These are phyloP conservation scores for Xenentodon cancila DNA, from an alignment of 2,797 vertebrate genomes.

Conservation along the genomic window DNA sequence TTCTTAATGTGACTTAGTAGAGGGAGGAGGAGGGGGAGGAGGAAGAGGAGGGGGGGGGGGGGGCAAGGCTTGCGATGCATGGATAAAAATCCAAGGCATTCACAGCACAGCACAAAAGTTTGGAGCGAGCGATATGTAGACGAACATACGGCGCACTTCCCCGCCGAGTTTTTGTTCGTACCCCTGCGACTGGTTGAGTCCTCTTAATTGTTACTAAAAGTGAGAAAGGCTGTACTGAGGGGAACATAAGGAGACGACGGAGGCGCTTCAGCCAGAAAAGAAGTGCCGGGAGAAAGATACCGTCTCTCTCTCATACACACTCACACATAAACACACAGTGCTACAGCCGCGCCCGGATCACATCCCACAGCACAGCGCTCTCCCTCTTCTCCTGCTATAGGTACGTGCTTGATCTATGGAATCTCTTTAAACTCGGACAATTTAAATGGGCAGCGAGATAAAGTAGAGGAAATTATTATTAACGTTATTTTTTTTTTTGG, in stretches of 20 bases:
- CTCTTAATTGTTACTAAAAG: conserved; percentile 75
- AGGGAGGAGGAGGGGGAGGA: conserved; percentile 71
- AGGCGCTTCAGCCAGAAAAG: conserved; percentile 82
- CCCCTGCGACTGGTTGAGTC: conserved; percentile 49
- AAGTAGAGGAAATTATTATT: conserved; percentile 51
- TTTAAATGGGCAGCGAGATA: conserved; percentile 32
- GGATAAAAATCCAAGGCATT: conserved; percentile 96
- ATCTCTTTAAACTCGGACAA: conserved; percentile 37
- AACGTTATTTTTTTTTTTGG: conserved; percentile 13
- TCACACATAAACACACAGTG: conserved; percentile 36
- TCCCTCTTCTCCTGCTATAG: conserved; percentile 78
- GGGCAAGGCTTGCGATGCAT: conserved; percentile 87
- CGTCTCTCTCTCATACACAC: conserved; percentile 65
- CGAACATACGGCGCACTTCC: conserved; percentile 80
- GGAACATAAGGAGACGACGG: conserved; percentile 82
- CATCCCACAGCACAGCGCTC: conserved; percentile 71
- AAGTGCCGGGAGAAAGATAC: conserved; percentile 83
- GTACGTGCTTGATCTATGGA: conserved; percentile 74
- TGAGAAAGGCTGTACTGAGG: conserved; percentile 83
- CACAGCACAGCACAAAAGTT: conserved; percentile 91
- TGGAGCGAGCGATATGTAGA: conserved; percentile 87
- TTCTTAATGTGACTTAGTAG: conserved; percentile 95
- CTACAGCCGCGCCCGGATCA: conserved; percentile 81
- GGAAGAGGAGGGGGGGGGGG: conserved; percentile 67
- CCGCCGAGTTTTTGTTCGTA: conserved; percentile 69